Conservation (phyloP, 2,113 vertebrate genomes). For the Xiphorhynchus elegans region DNA sequence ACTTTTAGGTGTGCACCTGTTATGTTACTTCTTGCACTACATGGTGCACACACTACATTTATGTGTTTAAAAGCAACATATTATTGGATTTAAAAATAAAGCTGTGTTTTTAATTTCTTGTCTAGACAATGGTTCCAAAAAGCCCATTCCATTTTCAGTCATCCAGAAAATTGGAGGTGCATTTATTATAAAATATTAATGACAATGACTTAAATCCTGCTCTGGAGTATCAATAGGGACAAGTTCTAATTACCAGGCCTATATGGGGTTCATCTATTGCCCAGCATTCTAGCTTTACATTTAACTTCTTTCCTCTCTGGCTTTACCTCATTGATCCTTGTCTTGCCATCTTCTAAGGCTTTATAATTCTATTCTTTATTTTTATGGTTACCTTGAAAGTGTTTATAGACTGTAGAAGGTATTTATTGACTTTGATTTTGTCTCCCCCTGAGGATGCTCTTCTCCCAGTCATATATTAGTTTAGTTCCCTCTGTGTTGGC, state of each 20-base stretch:
- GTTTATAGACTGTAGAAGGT: constrained; percentile 51
- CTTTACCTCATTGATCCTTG: constrained; percentile 22
- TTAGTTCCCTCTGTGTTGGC: background rate
- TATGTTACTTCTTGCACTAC: background rate
- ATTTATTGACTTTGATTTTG: constrained; percentile 55
- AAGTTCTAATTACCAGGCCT: background rate
- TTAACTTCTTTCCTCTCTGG: background rate
- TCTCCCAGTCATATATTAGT: constrained; percentile 2
- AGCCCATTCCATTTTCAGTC: background rate
- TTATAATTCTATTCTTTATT: constrained; percentile 55
- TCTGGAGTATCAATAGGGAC: background rate
- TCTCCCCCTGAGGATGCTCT: background rate
- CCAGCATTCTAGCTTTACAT: background rate
- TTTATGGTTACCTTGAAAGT: constrained; percentile 58
- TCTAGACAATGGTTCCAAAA: constrained; percentile 37
- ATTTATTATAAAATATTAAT: constrained; percentile 21
- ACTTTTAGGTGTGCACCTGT: background rate
- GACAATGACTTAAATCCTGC: background rate
- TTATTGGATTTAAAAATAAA: background rate
- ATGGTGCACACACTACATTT: background rate
- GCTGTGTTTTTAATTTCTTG: background rate
- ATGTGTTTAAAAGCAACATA: background rate
- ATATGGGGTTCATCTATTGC: background rate
- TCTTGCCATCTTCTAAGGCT: background rate
- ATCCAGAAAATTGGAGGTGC: background rate